Conservation (phyloP, 2,888 invertebrate species). For the Mythimna ferrago region DNA sequence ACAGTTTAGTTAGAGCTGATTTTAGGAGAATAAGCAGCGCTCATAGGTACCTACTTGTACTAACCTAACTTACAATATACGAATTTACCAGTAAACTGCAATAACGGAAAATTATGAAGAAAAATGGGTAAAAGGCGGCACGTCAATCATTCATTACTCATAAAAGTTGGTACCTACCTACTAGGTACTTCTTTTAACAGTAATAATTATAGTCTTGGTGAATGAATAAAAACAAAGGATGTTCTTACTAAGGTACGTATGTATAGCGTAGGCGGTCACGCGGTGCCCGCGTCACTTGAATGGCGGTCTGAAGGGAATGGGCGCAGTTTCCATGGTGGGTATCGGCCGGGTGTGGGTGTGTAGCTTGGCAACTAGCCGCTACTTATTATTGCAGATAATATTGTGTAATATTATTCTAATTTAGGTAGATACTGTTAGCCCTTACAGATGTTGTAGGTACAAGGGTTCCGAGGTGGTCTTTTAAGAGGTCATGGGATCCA, state of each 20-base stretch:
- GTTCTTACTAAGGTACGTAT: slow-evolving; percentile 1
- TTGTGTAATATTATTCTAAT: slow-evolving; percentile 37
- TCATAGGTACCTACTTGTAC: neutral
- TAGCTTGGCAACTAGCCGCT: slow-evolving; percentile 50
- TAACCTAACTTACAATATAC: too few relatives aligned
- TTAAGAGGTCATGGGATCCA: too few relatives aligned
- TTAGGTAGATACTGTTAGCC: slow-evolving; percentile 6
- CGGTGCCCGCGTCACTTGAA: slow-evolving; percentile 30
- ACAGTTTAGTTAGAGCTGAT: neutral
- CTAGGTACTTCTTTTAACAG: slow-evolving; percentile 10
- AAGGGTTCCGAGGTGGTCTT: too few relatives aligned
- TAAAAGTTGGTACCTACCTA: slow-evolving; percentile 12
- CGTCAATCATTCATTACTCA: slow-evolving; percentile 40
- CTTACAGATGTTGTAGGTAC: neutral
- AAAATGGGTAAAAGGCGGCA: slow-evolving; percentile 12
- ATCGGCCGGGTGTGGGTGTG: slow-evolving; percentile 35
- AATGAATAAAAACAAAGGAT: slow-evolving; percentile 43
- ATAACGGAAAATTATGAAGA: neutral
- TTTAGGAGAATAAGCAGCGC: slow-evolving; percentile 1
- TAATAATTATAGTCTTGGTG: slow-evolving; percentile 26
- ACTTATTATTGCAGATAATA: slow-evolving; percentile 28
- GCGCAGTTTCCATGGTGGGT: slow-evolving; percentile 47
- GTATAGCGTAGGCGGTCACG: slow-evolving; percentile 34
- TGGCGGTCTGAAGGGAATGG: slow-evolving; percentile 36
- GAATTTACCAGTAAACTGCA: too few relatives aligned